Percentiles rank a stretch among this genome's conserved stretches.
These are phyloP conservation scores for Sorex araneus DNA, from an alignment of 2,113 vertebrate species.

Conservation along the genomic window DNA sequence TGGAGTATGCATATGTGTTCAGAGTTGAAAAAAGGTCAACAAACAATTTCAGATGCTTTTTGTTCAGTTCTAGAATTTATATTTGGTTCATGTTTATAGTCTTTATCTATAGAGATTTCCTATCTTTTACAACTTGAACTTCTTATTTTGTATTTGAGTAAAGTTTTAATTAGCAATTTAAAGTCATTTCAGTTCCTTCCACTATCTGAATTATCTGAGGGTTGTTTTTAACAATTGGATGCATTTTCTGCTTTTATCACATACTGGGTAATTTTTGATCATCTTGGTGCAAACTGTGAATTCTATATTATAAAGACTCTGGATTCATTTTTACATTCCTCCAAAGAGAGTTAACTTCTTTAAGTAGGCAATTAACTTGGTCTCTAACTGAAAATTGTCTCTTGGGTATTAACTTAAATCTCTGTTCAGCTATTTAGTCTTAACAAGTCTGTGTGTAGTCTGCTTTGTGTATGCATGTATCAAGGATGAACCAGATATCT, in stretches of 20 bases:
- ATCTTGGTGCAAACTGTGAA: background rate
- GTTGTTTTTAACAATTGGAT: background rate
- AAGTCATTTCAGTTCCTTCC: background rate
- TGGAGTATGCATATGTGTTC: background rate
- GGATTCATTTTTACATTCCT: constrained; percentile 5
- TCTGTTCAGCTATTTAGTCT: background rate
- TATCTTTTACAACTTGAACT: background rate
- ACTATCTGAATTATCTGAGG: background rate
- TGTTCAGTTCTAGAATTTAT: background rate
- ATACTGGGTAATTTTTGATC: background rate
- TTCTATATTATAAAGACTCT: background rate
- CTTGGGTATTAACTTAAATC: constrained; percentile 3
- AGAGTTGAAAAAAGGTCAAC: background rate
- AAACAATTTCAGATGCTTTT: background rate
- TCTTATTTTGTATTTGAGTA: background rate
- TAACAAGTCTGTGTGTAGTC: background rate
- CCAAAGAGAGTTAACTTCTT: constrained; percentile 20
- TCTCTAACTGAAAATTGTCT: constrained; percentile 9
- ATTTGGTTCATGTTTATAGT: background rate
- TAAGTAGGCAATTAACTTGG: constrained; percentile 3
- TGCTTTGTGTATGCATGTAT: background rate
- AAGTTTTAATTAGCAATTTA: background rate
- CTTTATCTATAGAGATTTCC: background rate
- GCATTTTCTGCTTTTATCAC: background rate
- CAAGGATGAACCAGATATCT: background rate